These are phyloP conservation scores for Magallana ariakensis DNA, from an alignment of 1,140 invertebrate species.

Conservation along the genomic window DNA sequence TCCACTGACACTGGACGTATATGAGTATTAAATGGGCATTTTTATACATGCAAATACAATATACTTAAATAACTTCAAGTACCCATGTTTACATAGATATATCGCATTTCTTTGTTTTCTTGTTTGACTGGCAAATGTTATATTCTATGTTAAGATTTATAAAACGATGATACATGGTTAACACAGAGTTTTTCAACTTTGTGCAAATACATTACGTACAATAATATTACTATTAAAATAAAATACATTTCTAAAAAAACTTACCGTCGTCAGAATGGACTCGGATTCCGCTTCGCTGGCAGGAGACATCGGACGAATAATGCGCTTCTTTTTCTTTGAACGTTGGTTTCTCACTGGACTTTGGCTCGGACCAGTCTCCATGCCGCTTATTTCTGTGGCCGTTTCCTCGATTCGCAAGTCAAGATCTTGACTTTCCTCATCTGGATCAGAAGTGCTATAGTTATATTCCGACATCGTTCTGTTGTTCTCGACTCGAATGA, in stretches of 20 bases:
- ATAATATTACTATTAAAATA: neutral
- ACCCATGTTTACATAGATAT: no score
- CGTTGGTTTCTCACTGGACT: neutral
- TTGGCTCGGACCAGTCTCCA: constrained; percentile 1
- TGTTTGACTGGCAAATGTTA: no score
- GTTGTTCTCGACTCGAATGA: neutral
- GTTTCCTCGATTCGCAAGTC: constrained; percentile 2
- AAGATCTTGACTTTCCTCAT: neutral
- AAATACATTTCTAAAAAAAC: neutral
- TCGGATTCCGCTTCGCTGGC: neutral
- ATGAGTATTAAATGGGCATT: no score
- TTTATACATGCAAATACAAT: no score
- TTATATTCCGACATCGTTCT: neutral
- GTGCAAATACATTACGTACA: neutral
- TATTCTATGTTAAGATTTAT: no score
- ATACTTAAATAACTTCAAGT: no score
- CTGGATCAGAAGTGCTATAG: neutral
- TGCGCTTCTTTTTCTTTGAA: constrained; percentile 9
- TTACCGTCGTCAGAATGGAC: neutral
- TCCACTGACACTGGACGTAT: no score
- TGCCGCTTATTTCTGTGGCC: neutral
- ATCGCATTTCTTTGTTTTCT: no score
- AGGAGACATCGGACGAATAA: constrained; percentile 8
- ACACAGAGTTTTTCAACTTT: neutral
- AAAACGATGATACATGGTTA: neutral